Percentiles rank a stretch among this genome's conserved stretches.
phyloP scores from a whole-genome alignment of 2,888 invertebrate genomes.

The Caenorhabditis doughertyi region DNA sequence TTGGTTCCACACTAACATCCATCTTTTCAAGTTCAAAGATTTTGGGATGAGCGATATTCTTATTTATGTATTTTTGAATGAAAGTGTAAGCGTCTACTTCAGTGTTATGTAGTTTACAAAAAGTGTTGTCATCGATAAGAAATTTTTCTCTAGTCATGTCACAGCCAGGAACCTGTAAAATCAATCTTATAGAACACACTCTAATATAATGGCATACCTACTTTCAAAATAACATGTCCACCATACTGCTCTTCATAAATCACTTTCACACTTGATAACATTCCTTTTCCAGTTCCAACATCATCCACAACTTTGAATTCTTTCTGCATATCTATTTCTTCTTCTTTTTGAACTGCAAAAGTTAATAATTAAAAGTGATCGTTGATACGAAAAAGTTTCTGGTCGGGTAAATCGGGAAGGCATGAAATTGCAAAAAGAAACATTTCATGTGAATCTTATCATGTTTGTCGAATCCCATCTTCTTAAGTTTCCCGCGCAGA shows the following conservation, averaged over 20 bases:
- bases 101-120: slow-evolving; percentile 43
- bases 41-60: slow-evolving; percentile 9
- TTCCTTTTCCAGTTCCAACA: slow-evolving; percentile 58
- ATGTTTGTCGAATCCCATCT: neutral
- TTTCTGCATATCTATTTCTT: neutral
- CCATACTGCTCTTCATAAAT: slow-evolving; percentile 36
- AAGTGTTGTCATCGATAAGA: slow-evolving; percentile 25
- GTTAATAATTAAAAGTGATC: too few species aligned
- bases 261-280: slow-evolving; percentile 31
- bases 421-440: too few species aligned
- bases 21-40: slow-evolving; percentile 36
- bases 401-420: too few species aligned
- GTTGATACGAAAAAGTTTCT: too few species aligned
- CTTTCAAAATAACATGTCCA: slow-evolving; percentile 38
- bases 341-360: too few species aligned
- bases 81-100: slow-evolving; percentile 54
- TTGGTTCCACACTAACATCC: slow-evolving; percentile 18
- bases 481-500: neutral
- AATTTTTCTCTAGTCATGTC: slow-evolving; percentile 8
- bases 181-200: neutral
- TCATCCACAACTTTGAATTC: slow-evolving; percentile 27
- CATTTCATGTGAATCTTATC: neutral
- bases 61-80: slow-evolving; percentile 15
- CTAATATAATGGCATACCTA: neutral
- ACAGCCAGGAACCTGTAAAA: slow-evolving; percentile 38